Evolutionary conservation across 2,113 vertebrate species (phyloP), one percentile per base, ranked within the genome.

Genomic region (Gorsachius goisagi): DNA sequence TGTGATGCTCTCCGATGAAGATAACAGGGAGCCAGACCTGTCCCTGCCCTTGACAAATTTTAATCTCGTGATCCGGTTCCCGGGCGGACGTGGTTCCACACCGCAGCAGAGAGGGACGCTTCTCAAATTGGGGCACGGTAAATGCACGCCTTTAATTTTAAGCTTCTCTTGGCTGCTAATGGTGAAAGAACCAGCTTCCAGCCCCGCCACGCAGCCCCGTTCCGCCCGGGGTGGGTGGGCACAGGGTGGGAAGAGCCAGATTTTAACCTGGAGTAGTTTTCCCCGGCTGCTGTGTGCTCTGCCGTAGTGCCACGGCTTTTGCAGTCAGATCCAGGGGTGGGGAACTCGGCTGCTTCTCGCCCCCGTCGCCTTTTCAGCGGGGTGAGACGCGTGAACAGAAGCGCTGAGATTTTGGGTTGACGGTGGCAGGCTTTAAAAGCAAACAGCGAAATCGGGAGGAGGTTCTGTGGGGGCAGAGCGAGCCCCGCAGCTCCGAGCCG

Each of bases 311-410:
- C 0, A 6, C 27, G 16, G 85, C 52, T 56, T 72, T 39, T 33
- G n/a, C 17, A 19, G 28, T 18, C 74, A 19, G 64, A 28, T 20
- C 67, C 50, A n/a, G n/a, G 52, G 60, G 15, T 30, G 12, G 44
- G 44, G 47, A 95, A 12, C 4, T 20, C 15, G 82, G 37, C 30
- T 49, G 50, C 37, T 58, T 35, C 58, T 64, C 2, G 2, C 9
- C 35, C 66, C 3, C 0, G 0, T 3, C 14, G n/a, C 6, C 58
- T 45, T 59, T 30, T 23, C n/a, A 15, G 9, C 4, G 6, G 24
- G 16, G 15, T 45, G n/a, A 75, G 47, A n/a, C 3, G 1, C 0
- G 6, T 11, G 23, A 58, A 47, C n/a, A 16, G 59, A 39, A 60
- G 27, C 2, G 2, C 27, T 2, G 32, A 79, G 56, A 13, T 39